Evolutionary conservation across 2,113 vertebrate genomes (phyloP), one percentile per base, ranked within the genome.

Genomic region (Rhinopomastus cyanomelas): DNA sequence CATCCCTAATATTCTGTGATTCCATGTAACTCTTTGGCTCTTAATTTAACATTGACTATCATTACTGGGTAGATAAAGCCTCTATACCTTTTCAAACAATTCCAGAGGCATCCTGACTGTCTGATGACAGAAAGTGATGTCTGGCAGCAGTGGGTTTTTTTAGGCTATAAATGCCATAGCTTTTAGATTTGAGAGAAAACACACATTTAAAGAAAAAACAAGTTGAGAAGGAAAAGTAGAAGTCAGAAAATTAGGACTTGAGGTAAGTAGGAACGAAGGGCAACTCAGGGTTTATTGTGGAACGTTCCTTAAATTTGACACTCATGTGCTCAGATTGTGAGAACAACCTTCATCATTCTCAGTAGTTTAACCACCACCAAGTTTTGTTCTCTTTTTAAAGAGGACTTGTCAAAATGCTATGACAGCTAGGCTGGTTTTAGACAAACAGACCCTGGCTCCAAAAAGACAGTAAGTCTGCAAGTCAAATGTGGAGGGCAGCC

Each of bases 401-500:
- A 94, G 65, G 87, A 60, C 91, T 96, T 97, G 93, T 97, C 95
- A 96, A 96, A 96, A 96, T 96, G 94, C 95, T 97, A 93, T 97
- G 96, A 97, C 95, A 95, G 95, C 95, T 97, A 77, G 91, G 72
- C 77, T 96, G 90, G 83, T 94, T 97, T 97, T 95, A 89, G 94
- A 87, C 91, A 97, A 97, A 97, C 95, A 96, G 86, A 96, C 49
- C 56, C 93, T 96, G 94, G 90, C 89, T 97, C 90, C 96, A 55
- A 80, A 95, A 95, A 96, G 96, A 94, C 95, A 93, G 88, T 90
- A 92, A 96, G 95, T 97, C 96, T 97, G 85, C 94, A 94, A 97
- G 94, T 94, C 89, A 88, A 95, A 96, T 13, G 39, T 97, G 96
- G 97, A 97, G 97, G 97, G 96, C 96, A 97, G 97, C 96, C 95